A percentile compares a stretch with the other conserved stretches of the same genome.
These are phyloP conservation scores for Eugnorisma glareosa DNA, from an alignment of 2,888 invertebrate species.

Conservation along the genomic window DNA sequence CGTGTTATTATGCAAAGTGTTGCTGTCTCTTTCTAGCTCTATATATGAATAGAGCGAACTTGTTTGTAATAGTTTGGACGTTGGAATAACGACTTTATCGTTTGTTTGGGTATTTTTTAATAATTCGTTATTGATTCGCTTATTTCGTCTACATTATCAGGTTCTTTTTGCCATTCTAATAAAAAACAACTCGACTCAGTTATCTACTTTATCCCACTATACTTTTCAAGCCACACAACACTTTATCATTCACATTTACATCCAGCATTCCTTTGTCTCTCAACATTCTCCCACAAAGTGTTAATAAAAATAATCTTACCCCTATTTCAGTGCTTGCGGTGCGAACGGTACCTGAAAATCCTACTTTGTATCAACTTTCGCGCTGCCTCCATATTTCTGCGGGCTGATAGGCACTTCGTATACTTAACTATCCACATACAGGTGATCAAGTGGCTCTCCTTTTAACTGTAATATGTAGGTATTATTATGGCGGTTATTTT, in stretches of 20 bases:
- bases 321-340: slow-evolving; percentile 64
- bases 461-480: slow-evolving; percentile 50
- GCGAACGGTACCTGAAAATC: slow-evolving; percentile 86
- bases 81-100: slow-evolving; percentile 43
- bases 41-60: slow-evolving; percentile 51
- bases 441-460: slow-evolving; percentile 73
- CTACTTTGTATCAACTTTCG: slow-evolving; percentile 88
- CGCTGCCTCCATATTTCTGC: slow-evolving; percentile 87
- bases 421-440: slow-evolving; percentile 81
- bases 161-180: background rate
- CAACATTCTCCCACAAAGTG: background rate
- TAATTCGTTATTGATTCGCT: background rate
- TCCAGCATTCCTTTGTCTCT: background rate
- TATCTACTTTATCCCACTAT: too few relatives aligned
- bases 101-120: slow-evolving; percentile 32
- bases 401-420: slow-evolving; percentile 78
- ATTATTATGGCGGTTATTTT: slow-evolving; percentile 39
- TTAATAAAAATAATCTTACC: slow-evolving; percentile 25
- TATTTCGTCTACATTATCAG: background rate
- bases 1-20: slow-evolving; percentile 47
- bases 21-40: slow-evolving; percentile 55
- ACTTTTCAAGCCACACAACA: background rate
- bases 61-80: slow-evolving; percentile 41
- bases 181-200: background rate
- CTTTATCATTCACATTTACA: background rate